Base-by-base conservation (phyloP, 2,888 invertebrate genomes). In the Dryomyza anilis region DNA sequence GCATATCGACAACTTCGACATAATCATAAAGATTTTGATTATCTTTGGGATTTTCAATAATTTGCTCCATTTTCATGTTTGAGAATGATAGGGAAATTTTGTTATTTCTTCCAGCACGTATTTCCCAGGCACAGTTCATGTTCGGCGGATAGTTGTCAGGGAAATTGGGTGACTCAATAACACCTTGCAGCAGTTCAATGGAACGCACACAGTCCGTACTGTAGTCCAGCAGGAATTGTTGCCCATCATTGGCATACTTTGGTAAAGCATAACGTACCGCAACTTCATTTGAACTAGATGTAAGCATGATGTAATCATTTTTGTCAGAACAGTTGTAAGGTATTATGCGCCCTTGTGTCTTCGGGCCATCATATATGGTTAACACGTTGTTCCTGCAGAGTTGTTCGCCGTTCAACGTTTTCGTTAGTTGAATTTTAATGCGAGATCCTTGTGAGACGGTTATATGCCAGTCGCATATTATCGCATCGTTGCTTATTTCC, bases 121-220 rank as follows among this genome's bases (percentile, higher is more conserved):
- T 89, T 33, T 83, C 87, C 94, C 94, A 96, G 1, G 86, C 84
- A 77, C 96, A 96, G 74, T 91, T 86, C 30, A 85, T 77, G 55
- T 85, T 79, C 25, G 85, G 78, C 0, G 89, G 89, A 83, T 93
- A 94, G 0, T 84, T 79, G 55, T 88, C 83, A 0, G 96, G 96
- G 78, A 90, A 96, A 77, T 93, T 93, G 0, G 94, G 94, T 69
- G 94, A 93, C 81, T 96, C 96, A 67, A 97, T 92, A 12, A 91
- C 88, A n/a, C 95, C 95, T 69, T 86, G 84, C 46, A 75, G 33
- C 14, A 67, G 64, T 0, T 73, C 65, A n/a, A 80, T 57, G 1
- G 58, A 65, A 7, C 68, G 69, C 0, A 62, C 66, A 58, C 83
- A 83, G 33, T 78, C 74, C 0, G 74, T 75, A 0, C 60, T 27